Base-by-base conservation (phyloP, 1,140 invertebrate species). In the Drosophila sturtevanti region DNA sequence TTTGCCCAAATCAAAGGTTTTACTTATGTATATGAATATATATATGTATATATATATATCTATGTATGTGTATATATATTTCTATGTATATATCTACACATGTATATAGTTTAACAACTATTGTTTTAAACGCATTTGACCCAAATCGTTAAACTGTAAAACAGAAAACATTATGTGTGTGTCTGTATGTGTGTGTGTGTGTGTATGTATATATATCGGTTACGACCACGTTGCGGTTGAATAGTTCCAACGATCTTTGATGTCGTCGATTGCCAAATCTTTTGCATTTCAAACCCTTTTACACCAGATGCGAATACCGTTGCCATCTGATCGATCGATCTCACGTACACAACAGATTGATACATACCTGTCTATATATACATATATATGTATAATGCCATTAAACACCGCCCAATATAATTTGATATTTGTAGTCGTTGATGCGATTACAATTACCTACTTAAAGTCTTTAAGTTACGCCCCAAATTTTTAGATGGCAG, bases 211-310 rank as follows among this genome's bases (percentile, higher is more conserved):
- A 24, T 24, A 66, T 31, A 73, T 66, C 70, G 59, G 55, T 79
- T 77, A 74, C 81, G 82, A 82, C 75, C 54, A 76, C 84, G 82
- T 80, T 87, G 84, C 84, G 84, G 84, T 87, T 87, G 84, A 87
- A 87, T 87, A 79, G 84, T 58, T 70, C 65, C 71, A 76, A 89
- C 75, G 68, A 89, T 89, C 82, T 87, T 82, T 76, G 75, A 82
- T 87, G 81, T 72, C 76, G 66, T 44, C 66, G 81, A 84, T 86
- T 87, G 77, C 84, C 84, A 87, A 87, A 87, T 82, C 79, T 84
- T 69, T 75, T 89, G 85, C 72, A 73, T 87, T 84, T 59, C 60
- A 71, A 86, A 68, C 84, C 82, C 82, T 77, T 48, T 81, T 73
- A 77, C 65, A 78, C 54, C 61, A 75, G 73, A 64, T 76, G 75